Evolutionary conservation across 2,113 vertebrate genomes (phyloP), one percentile per base, ranked within the genome.

Genomic region (Columba livia): DNA sequence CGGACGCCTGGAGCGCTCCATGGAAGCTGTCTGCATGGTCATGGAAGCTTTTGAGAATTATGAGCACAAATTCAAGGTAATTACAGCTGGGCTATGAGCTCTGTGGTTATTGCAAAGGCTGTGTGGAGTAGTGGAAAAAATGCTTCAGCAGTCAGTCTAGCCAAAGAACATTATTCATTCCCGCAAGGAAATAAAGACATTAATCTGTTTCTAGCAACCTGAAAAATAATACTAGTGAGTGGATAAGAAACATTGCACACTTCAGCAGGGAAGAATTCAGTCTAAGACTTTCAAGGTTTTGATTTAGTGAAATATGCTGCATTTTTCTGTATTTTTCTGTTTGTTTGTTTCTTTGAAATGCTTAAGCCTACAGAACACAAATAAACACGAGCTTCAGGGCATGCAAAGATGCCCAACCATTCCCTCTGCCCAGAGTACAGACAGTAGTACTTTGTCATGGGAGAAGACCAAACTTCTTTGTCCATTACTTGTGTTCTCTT

Each of bases 1-100:
- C 5, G 97, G 99, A 7, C 96, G 99, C 5, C 98, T 99, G 85
- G 99, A 99, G 71, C 99, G 99, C 94, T 99, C 99, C 32, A 99
- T 99, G 99, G 99, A 99, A 97, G 99, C 99, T 0, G 98, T 99
- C 86, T 99, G 99, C 58, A 99, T 99, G 99, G 99, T 99, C 89
- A 99, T 99, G 99, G 99, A 99, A 97, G 99, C 99, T 40, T 98
- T 99, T 53, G 98, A 99, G 97, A 98, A 85, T 95, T 99, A 99
- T 2, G 99, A 99, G 96, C 98, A 99, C 95, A 99, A 99, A 96
- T 99, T 99, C 97, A 99, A 99, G 99, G 99, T 99, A 97, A 98
- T 65, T 67, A 51, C 64, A 56, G 81, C 65, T 72, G 67, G 16
- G 23, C 69, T 50, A 31, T 13, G 5, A 75, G 40, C 67, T 47